These are phyloP conservation scores for Lordiphosa clarofinis DNA, from an alignment of 1,140 invertebrate genomes.

Conservation along the genomic window DNA sequence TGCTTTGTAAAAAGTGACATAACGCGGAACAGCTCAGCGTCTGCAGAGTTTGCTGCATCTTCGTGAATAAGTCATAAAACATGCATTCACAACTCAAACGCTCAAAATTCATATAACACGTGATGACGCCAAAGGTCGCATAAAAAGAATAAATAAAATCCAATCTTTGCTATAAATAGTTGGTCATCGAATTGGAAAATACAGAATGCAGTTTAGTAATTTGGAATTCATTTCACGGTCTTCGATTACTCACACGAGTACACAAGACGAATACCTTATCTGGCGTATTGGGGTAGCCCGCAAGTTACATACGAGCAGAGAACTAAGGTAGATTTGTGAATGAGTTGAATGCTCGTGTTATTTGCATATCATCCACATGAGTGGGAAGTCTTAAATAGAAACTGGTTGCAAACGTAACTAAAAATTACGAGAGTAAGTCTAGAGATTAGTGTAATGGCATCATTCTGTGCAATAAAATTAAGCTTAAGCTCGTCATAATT, in stretches of 20 bases:
- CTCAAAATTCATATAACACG: constrained; percentile 29
- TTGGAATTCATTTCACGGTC: not conserved
- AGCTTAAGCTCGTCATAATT: too few species aligned
- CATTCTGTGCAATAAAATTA: too few species aligned
- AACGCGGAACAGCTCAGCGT: constrained; percentile 47
- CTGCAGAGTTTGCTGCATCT: not conserved
- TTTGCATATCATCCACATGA: constrained; percentile 15
- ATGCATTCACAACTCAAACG: constrained; percentile 12
- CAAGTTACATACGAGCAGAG: too few species aligned
- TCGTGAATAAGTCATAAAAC: constrained; percentile 20
- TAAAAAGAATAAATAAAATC: constrained; percentile 29
- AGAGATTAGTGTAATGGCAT: too few species aligned
- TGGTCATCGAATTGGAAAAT: constrained; percentile 17
- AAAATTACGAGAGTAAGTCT: too few species aligned
- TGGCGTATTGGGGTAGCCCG: too few species aligned
- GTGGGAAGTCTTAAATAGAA: too few species aligned
- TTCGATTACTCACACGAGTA: constrained; percentile 17
- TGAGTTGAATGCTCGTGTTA: constrained; percentile 1
- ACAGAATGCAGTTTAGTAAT: constrained; percentile 1
- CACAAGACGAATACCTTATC: too few species aligned
- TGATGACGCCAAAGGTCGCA: constrained; percentile 30
- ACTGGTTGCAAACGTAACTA: too few species aligned
- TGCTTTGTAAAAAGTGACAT: constrained; percentile 38
- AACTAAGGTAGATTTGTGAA: constrained; percentile 41
- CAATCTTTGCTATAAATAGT: constrained; percentile 28